Evolutionary conservation across 2,113 vertebrate species (phyloP), one percentile per base, ranked within the genome.

Genomic region (Todiramphus saurophagus): DNA sequence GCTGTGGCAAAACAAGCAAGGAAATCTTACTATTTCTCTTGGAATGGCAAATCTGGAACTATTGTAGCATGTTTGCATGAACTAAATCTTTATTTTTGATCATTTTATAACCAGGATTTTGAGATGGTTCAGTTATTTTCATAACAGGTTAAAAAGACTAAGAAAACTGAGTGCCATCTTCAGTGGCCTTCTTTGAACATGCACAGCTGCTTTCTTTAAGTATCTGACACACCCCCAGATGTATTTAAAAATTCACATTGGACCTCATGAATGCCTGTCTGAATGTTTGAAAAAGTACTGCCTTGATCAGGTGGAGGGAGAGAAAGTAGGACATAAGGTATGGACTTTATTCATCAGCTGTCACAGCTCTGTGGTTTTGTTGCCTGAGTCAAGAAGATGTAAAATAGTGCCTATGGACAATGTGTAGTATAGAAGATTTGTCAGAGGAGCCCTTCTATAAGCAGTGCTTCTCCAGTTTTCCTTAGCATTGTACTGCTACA

Each of bases 1-100:
- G 23, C 92, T 95, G 68, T 95, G 77, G 75, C 78, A 95, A 95
- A 95, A 95, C 92, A 92, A 93, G 79, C 93, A 93, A 95, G 66
- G 48, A 93, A 70, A 83, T 37, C 58, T 58, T 63, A 62, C 83
- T 55, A 27, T 51, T 92, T 91, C 78, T 86, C 55, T 90, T 94
- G 74, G 94, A 92, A 91, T 89, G 35, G 59, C 63, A 90, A 94
- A 95, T 72, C 60, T 78, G 53, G 56, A 92, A 55, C 19, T 73
- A 66, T 81, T 89, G 25, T 79, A 95, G 51, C 67, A 76, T 95
- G 69, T 68, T 30, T 94, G 27, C 39, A 50, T 92, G 83, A 87
- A 73, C 20, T 35, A 27, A 93, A 77, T 83, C 37, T 73, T 88
- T 72, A 68, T 43, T 96, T 97, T 75, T 74, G 33, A 94, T 25